Percentiles rank a stretch among this genome's conserved stretches.
phyloP scores from a whole-genome alignment of 2,888 invertebrate genomes.

The Biston betularia region DNA sequence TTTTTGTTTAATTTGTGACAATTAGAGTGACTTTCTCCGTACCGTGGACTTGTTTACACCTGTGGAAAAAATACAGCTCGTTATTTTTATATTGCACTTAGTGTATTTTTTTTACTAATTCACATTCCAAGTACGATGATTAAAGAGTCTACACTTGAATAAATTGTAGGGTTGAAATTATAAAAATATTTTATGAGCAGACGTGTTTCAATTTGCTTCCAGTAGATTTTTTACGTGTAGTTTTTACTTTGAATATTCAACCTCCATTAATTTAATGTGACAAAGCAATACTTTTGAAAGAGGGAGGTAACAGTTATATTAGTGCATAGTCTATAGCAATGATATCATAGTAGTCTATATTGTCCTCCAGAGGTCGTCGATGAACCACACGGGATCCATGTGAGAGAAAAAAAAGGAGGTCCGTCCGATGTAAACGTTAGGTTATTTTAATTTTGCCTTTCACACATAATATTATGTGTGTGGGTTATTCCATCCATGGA shows the following conservation, averaged over 20 bases:
- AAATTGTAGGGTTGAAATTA: conserved; percentile 6
- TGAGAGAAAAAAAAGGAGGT: too few species aligned
- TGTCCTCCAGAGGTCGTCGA: too few species aligned
- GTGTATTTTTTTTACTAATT: conserved; percentile 1
- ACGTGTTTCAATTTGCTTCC: conserved; percentile 2
- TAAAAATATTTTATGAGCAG: conserved; percentile 11
- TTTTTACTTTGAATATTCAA: conserved; percentile 1
- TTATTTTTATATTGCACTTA: not conserved
- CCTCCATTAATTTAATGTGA: not conserved
- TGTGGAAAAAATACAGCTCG: conserved; percentile 9
- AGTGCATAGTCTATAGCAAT: not conserved
- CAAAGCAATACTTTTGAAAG: not conserved
- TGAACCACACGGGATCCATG: too few species aligned
- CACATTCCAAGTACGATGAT: not conserved
- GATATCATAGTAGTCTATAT: too few species aligned
- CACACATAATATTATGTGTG: too few species aligned
- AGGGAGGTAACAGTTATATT: not conserved
- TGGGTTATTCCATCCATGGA: too few species aligned
- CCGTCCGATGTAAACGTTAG: too few species aligned
- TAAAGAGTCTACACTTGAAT: conserved; percentile 4
- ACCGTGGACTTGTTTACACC: conserved; percentile 13
- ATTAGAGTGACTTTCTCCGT: conserved; percentile 15
- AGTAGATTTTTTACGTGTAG: conserved; percentile 1
- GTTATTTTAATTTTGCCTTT: too few species aligned
- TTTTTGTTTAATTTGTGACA: conserved; percentile 11